Conservation (phyloP, 2,113 vertebrate species). For the Ancistrus triradiatus region DNA sequence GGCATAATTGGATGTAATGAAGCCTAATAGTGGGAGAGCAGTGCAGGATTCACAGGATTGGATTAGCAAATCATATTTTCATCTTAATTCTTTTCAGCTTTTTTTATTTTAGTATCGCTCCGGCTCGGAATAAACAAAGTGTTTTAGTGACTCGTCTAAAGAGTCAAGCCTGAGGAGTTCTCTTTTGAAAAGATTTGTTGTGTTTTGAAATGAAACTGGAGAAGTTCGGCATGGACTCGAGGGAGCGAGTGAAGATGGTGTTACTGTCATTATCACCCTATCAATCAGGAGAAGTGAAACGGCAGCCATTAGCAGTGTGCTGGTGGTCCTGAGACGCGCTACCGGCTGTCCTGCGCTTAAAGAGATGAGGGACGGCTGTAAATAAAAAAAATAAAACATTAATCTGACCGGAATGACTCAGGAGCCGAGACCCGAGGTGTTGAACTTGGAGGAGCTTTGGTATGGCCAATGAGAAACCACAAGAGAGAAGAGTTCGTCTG, state of each 20-base stretch:
- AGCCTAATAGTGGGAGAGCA: conserved; percentile 71
- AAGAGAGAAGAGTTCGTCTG: no score
- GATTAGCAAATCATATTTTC: no score
- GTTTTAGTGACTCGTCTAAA: conserved; percentile 58
- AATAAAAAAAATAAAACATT: no score
- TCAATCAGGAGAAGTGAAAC: conserved; percentile 20
- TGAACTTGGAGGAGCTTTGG: no score
- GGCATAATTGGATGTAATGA: conserved; percentile 73
- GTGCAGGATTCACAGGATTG: no score
- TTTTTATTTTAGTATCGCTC: no score
- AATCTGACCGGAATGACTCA: neutral
- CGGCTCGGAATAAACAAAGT: no score
- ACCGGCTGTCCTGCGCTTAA: neutral
- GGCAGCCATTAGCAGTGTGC: neutral
- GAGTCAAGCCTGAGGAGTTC: conserved; percentile 62
- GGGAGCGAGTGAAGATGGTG: conserved; percentile 11
- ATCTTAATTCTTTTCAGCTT: no score
- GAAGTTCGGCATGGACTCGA: neutral
- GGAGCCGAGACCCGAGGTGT: neutral
- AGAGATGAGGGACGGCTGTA: neutral
- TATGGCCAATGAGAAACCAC: no score
- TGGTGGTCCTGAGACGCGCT: conserved; percentile 10
- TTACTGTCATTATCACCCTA: conserved; percentile 23
- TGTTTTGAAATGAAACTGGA: no score
- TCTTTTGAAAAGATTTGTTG: no score